phyloP scores from a whole-genome alignment of 2,113 vertebrate genomes.

The Osmerus mordax region DNA sequence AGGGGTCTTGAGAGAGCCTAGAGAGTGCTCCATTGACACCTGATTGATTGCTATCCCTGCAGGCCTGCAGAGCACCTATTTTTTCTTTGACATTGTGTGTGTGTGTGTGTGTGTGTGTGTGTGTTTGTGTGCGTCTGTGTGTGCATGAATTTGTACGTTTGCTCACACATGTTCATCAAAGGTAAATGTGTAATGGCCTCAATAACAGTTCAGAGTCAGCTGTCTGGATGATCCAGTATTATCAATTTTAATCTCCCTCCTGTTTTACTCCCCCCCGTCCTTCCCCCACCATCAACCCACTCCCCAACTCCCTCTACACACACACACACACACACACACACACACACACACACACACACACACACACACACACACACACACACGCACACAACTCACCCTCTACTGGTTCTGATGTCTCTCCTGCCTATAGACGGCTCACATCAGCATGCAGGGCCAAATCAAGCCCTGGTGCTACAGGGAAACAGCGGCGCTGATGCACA shows the following conservation, averaged over 20 bases:
- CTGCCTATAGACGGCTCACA: background rate
- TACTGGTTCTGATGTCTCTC: background rate
- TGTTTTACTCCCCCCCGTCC: background rate
- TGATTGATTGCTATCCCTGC: background rate
- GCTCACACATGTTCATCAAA: conserved; percentile 4
- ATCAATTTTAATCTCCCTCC: conserved; percentile 36
- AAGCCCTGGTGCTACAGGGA: background rate
- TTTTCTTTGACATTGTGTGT: background rate
- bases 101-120: conserved; percentile 6
- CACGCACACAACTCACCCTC: background rate
- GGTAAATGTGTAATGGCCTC: conserved; percentile 54
- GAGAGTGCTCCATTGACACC: background rate
- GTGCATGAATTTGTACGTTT: background rate
- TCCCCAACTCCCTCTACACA: background rate
- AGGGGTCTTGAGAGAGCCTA: background rate
- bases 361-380: background rate
- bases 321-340: background rate
- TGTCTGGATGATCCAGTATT: conserved; percentile 36
- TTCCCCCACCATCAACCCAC: background rate
- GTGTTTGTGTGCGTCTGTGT: background rate
- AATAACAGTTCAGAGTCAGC: background rate
- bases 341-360: too few relatives aligned
- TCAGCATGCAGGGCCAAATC: conserved; percentile 1
- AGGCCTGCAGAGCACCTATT: background rate
- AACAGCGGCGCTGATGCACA: background rate